phyloP scores from a whole-genome alignment of 2,888 invertebrate genomes.

The Epsilonema sp. region DNA sequence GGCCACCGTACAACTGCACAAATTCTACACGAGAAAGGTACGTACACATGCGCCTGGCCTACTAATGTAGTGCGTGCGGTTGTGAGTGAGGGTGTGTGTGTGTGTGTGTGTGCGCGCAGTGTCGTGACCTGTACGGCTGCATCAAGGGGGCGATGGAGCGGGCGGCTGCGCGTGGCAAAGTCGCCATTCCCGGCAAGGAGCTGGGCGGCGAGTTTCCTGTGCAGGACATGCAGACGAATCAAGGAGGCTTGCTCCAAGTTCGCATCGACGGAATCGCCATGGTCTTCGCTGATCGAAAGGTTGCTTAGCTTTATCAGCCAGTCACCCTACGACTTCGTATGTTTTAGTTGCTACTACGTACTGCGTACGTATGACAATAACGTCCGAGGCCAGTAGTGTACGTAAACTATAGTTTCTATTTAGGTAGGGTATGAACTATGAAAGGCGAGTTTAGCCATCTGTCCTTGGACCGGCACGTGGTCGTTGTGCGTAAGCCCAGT shows the following conservation, averaged over 20 bases:
- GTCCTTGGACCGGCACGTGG: no score
- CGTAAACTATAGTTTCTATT: no score
- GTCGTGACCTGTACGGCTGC: slow-evolving; percentile 89
- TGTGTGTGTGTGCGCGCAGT: slow-evolving; percentile 46
- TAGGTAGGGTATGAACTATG: no score
- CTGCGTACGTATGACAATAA: no score
- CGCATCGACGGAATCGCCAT: slow-evolving; percentile 99
- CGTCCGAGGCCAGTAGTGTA: no score
- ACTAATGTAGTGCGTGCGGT: not conserved
- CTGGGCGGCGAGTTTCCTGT: slow-evolving; percentile 83
- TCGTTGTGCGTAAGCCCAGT: no score
- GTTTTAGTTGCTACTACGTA: no score
- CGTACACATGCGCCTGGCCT: not conserved
- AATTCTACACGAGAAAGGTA: slow-evolving; percentile 96
- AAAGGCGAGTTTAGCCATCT: no score
- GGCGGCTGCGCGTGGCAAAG: slow-evolving; percentile 46
- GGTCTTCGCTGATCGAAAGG: slow-evolving; percentile 98
- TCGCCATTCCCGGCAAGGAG: slow-evolving; percentile 34
- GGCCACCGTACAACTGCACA: slow-evolving; percentile 66
- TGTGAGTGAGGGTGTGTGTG: no score
- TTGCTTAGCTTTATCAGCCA: not conserved
- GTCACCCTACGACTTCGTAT: no score
- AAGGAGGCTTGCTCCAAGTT: slow-evolving; percentile 59
- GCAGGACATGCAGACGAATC: slow-evolving; percentile 85
- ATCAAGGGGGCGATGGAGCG: slow-evolving; percentile 96